Conservation (phyloP, 2,888 invertebrate species). For the Drosophila putrida region DNA sequence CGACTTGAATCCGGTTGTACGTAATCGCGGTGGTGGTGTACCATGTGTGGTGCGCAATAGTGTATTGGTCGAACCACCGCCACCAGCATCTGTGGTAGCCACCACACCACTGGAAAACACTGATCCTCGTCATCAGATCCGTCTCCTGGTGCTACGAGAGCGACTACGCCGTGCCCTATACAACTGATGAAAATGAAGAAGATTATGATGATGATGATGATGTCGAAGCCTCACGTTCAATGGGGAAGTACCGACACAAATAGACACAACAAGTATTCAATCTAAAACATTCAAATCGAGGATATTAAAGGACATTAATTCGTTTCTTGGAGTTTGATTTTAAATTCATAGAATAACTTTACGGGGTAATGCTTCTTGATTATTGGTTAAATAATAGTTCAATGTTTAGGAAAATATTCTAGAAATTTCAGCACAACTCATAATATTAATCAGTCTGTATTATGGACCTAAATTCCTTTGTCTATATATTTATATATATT, state of each 20-base stretch:
- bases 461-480: too few species aligned
- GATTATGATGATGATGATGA: slow-evolving; percentile 6
- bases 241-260: neutral
- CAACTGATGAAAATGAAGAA: slow-evolving; percentile 28
- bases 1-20: slow-evolving; percentile 17
- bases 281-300: neutral
- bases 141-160: slow-evolving; percentile 54
- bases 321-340: neutral
- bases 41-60: slow-evolving; percentile 23
- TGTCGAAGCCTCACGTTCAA: neutral
- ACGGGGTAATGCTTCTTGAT: neutral
- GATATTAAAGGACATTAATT: neutral
- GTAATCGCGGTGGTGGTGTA: slow-evolving; percentile 55
- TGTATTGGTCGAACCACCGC: slow-evolving; percentile 16
- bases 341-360: neutral
- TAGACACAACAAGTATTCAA: neutral
- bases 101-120: slow-evolving; percentile 18
- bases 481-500: too few species aligned
- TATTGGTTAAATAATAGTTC: neutral
- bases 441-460: too few species aligned
- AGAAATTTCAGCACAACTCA: neutral
- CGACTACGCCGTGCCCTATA: slow-evolving; percentile 59
- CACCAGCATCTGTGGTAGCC: neutral
- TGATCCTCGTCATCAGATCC: slow-evolving; percentile 59
- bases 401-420: neutral